Evolutionary conservation across 1,140 invertebrate species (phyloP).

Genomic region (Ostrea edulis): DNA sequence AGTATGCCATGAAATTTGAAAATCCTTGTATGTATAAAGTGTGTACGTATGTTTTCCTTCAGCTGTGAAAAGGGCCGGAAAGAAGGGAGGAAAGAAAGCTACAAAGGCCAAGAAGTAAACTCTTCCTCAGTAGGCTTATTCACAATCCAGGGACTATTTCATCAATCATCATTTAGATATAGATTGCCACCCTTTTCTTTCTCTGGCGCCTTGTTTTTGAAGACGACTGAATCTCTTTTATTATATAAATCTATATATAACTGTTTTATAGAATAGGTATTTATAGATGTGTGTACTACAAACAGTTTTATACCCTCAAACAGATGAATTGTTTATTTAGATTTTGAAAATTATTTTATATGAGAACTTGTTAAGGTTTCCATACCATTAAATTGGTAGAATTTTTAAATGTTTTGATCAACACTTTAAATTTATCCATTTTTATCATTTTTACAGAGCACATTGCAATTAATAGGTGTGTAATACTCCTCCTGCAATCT

Average conservation of each 20-base stretch:
- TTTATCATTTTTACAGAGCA: background rate
- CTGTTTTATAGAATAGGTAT: slow-evolving; percentile 27
- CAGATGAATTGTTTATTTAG: background rate
- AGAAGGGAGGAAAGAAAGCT: slow-evolving; percentile 42
- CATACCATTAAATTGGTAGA: background rate
- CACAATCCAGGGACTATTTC: slow-evolving; percentile 14
- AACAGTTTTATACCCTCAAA: slow-evolving; percentile 18
- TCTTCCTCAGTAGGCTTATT: background rate
- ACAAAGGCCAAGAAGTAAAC: slow-evolving; percentile 19
- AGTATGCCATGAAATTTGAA: background rate
- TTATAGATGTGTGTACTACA: slow-evolving; percentile 32
- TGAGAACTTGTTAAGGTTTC: background rate
- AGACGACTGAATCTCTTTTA: slow-evolving; percentile 26
- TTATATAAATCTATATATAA: slow-evolving; percentile 31
- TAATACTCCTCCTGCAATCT: slow-evolving; percentile 28
- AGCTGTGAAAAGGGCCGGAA: slow-evolving; percentile 11
- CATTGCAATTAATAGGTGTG: background rate
- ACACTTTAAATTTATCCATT: background rate
- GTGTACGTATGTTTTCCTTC: background rate
- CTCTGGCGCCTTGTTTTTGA: background rate
- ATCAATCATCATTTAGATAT: slow-evolving; percentile 19
- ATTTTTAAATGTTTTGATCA: background rate
- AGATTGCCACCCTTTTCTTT: background rate
- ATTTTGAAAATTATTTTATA: slow-evolving; percentile 5
- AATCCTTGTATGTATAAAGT: no score